These are phyloP conservation scores for Zhuqinia jingwanae DNA, from an alignment of 2,888 invertebrate genomes.

Conservation along the genomic window DNA sequence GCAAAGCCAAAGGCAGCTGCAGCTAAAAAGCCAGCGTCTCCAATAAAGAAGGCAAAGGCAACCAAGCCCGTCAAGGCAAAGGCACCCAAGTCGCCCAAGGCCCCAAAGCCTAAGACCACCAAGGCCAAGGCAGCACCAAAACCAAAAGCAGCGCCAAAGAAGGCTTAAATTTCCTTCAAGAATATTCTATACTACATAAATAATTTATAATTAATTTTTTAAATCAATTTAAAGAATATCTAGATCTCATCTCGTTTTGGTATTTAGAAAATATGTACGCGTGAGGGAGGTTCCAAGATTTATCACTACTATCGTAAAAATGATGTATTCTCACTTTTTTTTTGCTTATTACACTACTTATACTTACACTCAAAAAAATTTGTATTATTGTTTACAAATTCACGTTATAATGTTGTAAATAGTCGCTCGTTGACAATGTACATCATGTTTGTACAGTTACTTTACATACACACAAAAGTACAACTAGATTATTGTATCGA, in stretches of 20 bases:
- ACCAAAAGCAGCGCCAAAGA: too few species aligned
- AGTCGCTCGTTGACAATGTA: conserved; percentile 29
- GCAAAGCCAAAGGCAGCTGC: too few species aligned
- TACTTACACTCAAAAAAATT: not conserved
- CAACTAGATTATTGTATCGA: conserved; percentile 17
- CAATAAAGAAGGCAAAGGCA: too few species aligned
- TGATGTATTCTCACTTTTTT: not conserved
- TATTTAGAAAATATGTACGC: not conserved
- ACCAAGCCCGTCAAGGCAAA: too few species aligned
- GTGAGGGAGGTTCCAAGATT: not conserved
- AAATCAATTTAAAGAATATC: not conserved
- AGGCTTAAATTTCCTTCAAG: too few species aligned
- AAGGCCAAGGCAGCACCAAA: too few species aligned
- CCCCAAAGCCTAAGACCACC: too few species aligned
- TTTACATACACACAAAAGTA: conserved; percentile 33
- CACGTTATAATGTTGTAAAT: not conserved
- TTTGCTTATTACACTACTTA: not conserved
- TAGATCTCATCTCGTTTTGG: not conserved
- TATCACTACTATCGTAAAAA: not conserved
- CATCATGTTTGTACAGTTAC: conserved; percentile 46
- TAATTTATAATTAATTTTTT: not conserved
- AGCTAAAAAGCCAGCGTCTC: too few species aligned
- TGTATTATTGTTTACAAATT: not conserved
- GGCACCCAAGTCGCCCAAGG: too few species aligned
- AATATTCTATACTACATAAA: too few species aligned